Evolutionary conservation across 2,797 vertebrate genomes (phyloP), one percentile per base, ranked within the genome.

Genomic region (Psittacula echo): DNA sequence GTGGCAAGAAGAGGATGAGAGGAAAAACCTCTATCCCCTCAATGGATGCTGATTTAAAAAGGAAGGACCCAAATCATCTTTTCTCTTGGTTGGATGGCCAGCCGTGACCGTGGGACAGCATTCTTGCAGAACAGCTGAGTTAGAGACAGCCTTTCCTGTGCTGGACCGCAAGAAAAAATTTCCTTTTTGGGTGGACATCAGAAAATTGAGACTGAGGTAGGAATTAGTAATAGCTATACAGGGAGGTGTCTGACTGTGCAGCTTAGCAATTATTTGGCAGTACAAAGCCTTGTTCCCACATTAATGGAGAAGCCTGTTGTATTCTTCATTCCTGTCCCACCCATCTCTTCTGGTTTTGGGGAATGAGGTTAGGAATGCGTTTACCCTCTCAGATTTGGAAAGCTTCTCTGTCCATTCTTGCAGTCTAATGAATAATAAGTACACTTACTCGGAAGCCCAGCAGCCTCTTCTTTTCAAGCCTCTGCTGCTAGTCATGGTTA

Each of bases 211-310:
- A 18, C 47, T 68, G 53, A 74, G 34, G 39, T 44, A 89, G 45
- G 53, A 93, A 82, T 73, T 87, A 64, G 29, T 67, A 81, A 79
- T 72, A 79, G 34, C 29, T 87, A 44, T 39, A 62, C 37, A 53
- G 61, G 19, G 48, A 94, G 65, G 34, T 45, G 50, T 87, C 61
- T 77, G 76, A 11, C 67, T 74, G 15, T 74, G 62, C 62, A 84
- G n/a, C 12, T 67, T 34, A 37, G 41, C 26, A 54, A 82, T 53
- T 17, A 2, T 72, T 88, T 87, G 77, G 67, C 54, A 64, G 53
- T 37, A 13, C 1, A 3, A 37, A 73, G 27, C 0, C 0, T 41
- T 54, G 51, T 47, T 89, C 70, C 21, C 29, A 54, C 0, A 1
- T 54, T 56, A 53, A 45, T 34, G 42, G 41, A 67, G 42, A 74